phyloP scores from a whole-genome alignment of 2,888 invertebrate genomes.

The Gerris lacustris region DNA sequence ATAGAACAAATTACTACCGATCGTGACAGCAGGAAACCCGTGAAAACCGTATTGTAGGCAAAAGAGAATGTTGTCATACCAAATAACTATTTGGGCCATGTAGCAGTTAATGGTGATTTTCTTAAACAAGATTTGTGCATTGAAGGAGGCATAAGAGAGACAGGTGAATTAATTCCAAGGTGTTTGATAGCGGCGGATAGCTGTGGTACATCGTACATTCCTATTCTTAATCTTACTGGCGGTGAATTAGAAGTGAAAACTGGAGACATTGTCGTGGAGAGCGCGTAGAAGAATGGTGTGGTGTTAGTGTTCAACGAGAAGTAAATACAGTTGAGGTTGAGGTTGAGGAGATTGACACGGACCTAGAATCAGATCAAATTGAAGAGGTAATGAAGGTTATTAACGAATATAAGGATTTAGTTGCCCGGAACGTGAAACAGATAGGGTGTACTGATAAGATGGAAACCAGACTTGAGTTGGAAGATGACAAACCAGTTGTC shows the following conservation, averaged over 20 bases:
- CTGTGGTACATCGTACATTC: background rate
- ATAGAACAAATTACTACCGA: too few species aligned
- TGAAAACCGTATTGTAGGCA: too few species aligned
- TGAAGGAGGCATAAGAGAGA: background rate
- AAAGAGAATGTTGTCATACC: too few species aligned
- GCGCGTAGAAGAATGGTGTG: too few species aligned
- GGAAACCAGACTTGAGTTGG: background rate
- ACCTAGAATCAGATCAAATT: background rate
- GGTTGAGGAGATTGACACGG: background rate
- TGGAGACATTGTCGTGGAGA: too few species aligned
- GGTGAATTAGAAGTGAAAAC: background rate
- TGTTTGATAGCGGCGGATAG: background rate
- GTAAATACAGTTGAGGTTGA: too few species aligned
- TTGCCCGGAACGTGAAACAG: background rate
- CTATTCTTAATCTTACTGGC: background rate
- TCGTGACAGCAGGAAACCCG: too few species aligned
- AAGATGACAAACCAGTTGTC: background rate
- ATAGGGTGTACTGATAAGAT: background rate
- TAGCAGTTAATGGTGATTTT: background rate
- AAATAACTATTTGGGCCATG: too few species aligned
- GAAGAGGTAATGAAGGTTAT: background rate
- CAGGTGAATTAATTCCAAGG: background rate
- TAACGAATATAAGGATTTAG: background rate
- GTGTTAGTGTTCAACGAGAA: too few species aligned
- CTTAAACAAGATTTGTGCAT: background rate